Base-by-base conservation (phyloP, 2,888 invertebrate genomes). In the Balanococcus diminutus region DNA sequence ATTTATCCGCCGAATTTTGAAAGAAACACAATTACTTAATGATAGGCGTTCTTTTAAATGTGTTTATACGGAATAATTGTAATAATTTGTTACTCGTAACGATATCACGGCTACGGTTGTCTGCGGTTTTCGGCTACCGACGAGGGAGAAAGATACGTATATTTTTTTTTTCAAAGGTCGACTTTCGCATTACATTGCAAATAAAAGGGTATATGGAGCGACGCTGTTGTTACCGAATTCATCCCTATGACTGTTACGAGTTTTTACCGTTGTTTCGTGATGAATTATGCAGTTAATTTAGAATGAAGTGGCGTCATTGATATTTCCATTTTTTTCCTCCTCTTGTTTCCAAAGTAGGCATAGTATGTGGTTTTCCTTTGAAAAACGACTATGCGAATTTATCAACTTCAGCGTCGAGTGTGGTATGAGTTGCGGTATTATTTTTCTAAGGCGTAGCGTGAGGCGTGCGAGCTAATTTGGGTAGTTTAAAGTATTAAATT, bases 261-360 rank as follows among this genome's bases (percentile, higher is more conserved):
- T 67, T 67, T 67, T 67, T 67, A 67, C 28, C 25, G 61, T 67
- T 28, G 61, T 67, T 67, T 22, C 28, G 61, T 67, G 61, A 67
- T 67, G 61, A 67, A 67, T 67, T 67, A 67, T 67, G 61, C 61
- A 67, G 61, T 67, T 67, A 67, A 67, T 67, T 67, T 25, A 67
- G 61, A 67, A 67, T 28, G 61, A 67, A 67, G 61, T 67, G 61
- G 61, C 28, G 51, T 51, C 51, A 11, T 28, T 67, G 61, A 67
- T 67, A 28, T 67, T 67, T 67, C 25, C 61, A 28, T 28, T 67
- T 67, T 67, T 67, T 67, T 67, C 11, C 14, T 11, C 28, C 11
- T 25, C n/a, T 67, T n/a, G n/a, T n/a, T n/a, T 19, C 8, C 19
- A 56, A n/a, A 3, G 19, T 56, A n/a, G n/a, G n/a, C n/a, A 19